Conservation (phyloP, 1,140 invertebrate species). For the Elysia chlorotica region DNA sequence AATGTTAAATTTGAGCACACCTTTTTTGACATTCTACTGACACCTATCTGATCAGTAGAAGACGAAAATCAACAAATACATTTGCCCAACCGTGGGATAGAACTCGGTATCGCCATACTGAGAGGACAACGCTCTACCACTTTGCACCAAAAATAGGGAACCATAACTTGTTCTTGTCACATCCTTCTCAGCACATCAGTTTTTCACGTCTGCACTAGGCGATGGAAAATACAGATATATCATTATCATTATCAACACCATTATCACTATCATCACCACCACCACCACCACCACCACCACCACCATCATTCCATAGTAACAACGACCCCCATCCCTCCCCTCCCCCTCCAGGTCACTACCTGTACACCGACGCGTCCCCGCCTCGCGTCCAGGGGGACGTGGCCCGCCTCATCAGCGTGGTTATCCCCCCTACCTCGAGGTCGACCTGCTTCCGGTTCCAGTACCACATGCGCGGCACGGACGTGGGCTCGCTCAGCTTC, state of each 20-base stretch:
- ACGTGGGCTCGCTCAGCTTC: constrained; percentile 42
- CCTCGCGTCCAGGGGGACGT: neutral
- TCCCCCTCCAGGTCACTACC: neutral
- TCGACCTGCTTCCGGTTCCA: constrained; percentile 66
- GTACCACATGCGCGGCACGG: constrained; percentile 75
- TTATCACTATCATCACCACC: too few species aligned
- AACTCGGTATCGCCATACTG: too few species aligned
- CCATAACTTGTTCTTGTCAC: neutral
- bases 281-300: neutral
- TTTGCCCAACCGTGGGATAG: too few species aligned
- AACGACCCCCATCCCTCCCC: neutral
- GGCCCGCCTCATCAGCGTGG: neutral
- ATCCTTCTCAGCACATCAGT: too few species aligned
- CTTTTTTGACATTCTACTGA: too few species aligned
- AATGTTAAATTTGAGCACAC: too few species aligned
- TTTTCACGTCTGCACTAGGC: too few species aligned
- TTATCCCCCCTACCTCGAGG: neutral
- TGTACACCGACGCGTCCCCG: neutral
- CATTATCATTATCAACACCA: neutral
- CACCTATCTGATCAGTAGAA: too few species aligned
- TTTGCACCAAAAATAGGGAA: too few species aligned
- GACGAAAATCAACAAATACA: too few species aligned
- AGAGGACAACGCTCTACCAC: too few species aligned
- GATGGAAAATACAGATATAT: too few species aligned
- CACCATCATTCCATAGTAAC: neutral